A percentile compares a stretch with the other conserved stretches of the same genome.
Evolutionary conservation across 1,140 invertebrate genomes (phyloP).

Genomic region (Goniozus legneri): DNA sequence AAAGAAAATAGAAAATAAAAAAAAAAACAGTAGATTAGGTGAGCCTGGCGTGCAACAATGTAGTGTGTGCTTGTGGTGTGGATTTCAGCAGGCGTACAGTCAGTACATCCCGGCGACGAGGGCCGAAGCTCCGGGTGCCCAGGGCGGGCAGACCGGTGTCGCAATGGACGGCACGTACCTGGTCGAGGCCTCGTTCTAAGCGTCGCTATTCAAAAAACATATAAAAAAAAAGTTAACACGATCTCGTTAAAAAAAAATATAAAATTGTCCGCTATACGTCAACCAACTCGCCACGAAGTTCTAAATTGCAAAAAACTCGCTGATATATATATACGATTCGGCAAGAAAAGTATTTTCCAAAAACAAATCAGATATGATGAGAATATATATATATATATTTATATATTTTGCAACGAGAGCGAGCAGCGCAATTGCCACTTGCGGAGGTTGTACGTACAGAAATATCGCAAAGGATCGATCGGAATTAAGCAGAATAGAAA

Average conservation of each 20-base stretch:
- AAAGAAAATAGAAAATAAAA: too few species aligned
- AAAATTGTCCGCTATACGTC: too few species aligned
- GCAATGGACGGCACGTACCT: conserved; percentile 78
- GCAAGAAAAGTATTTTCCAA: too few species aligned
- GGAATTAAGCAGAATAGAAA: conserved; percentile 4
- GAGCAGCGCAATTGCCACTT: too few species aligned
- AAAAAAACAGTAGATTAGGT: conserved; percentile 45
- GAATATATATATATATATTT: too few species aligned
- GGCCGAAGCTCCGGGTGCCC: conserved; percentile 60
- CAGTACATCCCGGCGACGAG: conserved; percentile 77
- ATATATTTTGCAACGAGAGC: too few species aligned
- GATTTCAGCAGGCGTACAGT: conserved; percentile 72
- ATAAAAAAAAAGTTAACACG: not conserved
- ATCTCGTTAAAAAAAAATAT: conserved; percentile 4
- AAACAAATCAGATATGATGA: too few species aligned
- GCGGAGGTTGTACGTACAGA: too few species aligned
- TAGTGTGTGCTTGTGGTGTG: conserved; percentile 56
- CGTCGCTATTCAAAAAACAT: too few species aligned
- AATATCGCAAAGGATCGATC: too few species aligned
- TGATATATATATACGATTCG: conserved; percentile 8
- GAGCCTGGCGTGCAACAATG: conserved; percentile 52
- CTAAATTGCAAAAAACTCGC: conserved; percentile 1
- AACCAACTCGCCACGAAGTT: not conserved
- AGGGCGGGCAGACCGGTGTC: conserved; percentile 73
- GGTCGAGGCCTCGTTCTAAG: conserved; percentile 77